phyloP scores from a whole-genome alignment of 2,797 vertebrate genomes.

The Hippoglossus hippoglossus region DNA sequence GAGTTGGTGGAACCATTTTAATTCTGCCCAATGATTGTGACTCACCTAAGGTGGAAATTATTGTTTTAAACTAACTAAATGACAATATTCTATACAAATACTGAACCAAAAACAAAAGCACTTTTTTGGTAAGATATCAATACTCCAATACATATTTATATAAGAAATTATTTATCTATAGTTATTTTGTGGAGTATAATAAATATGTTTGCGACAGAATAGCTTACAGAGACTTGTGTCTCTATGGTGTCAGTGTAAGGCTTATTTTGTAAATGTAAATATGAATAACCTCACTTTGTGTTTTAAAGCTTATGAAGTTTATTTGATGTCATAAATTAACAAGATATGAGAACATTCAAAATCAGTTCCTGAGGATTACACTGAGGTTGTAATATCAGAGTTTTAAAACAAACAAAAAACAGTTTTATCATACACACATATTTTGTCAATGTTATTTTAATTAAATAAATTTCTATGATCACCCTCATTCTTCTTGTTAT shows the following conservation, averaged over 20 bases:
- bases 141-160: conserved; percentile 26
- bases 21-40: neutral
- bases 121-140: conserved; percentile 40
- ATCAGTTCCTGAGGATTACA: neutral
- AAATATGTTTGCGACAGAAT: conserved; percentile 35
- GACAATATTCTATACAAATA: conserved; percentile 16
- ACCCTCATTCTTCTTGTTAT: conserved; percentile 28
- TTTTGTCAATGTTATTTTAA: conserved; percentile 46
- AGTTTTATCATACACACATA: too few relatives aligned
- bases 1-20: conserved; percentile 6
- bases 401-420: too few relatives aligned
- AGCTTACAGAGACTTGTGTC: neutral
- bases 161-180: conserved; percentile 36
- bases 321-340: conserved; percentile 15
- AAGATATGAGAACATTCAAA: neutral
- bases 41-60: neutral
- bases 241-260: conserved; percentile 39
- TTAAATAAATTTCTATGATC: conserved; percentile 57
- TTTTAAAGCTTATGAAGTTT: conserved; percentile 33
- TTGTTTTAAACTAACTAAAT: conserved; percentile 20
- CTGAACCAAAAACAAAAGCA: conserved; percentile 71
- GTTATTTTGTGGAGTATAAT: conserved; percentile 53
- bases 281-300: conserved; percentile 4
- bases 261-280: conserved; percentile 33
- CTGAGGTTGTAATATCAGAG: conserved; percentile 3